These are phyloP conservation scores for Cenopis cana DNA, from an alignment of 2,888 invertebrate genomes.

Conservation along the genomic window DNA sequence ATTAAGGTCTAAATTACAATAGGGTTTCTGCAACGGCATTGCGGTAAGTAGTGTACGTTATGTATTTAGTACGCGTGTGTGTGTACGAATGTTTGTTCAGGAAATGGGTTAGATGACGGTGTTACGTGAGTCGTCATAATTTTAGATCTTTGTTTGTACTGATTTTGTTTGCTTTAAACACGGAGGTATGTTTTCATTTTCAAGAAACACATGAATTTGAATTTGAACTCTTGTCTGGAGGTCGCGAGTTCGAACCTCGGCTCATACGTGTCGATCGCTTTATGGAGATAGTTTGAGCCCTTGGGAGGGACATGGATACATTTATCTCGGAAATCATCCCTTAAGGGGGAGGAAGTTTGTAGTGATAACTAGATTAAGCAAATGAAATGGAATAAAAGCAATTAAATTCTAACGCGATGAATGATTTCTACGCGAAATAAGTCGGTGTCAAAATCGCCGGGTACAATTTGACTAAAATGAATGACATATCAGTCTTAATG, in stretches of 20 bases:
- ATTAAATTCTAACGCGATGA: too few species aligned
- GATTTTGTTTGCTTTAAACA: not conserved
- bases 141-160: conserved; percentile 11
- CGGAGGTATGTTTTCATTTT: not conserved
- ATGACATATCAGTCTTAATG: not conserved
- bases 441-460: too few species aligned
- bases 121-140: conserved; percentile 8
- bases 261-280: too few species aligned
- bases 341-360: too few species aligned
- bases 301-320: too few species aligned
- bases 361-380: too few species aligned
- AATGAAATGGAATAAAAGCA: too few species aligned
- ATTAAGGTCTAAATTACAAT: not conserved
- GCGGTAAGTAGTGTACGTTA: conserved; percentile 1
- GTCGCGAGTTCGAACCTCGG: too few species aligned
- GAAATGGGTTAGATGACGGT: not conserved
- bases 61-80: conserved; percentile 15
- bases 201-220: not conserved
- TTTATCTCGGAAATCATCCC: too few species aligned
- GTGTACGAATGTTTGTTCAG: not conserved
- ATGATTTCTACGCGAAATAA: too few species aligned
- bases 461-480: not conserved
- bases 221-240: too few species aligned
- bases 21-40: not conserved
- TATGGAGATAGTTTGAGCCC: too few species aligned